Percentiles rank a stretch among this genome's conserved stretches.
Conservation (phyloP, 2,888 invertebrate genomes). For the Amiota minor region DNA sequence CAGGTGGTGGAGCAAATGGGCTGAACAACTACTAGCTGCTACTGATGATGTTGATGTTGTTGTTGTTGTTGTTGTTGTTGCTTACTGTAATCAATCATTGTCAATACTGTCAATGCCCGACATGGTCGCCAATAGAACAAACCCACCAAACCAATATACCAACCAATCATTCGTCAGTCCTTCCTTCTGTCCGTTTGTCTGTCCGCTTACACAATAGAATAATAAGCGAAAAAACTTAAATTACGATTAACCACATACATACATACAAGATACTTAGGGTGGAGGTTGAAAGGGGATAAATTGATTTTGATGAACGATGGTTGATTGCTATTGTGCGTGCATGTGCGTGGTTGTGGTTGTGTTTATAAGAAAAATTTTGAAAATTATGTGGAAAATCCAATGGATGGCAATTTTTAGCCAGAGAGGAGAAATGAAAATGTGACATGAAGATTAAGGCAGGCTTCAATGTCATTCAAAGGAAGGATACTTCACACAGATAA, state of each 20-base stretch:
- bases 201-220: conserved; percentile 1
- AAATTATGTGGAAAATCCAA: neutral
- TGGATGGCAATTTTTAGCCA: too few relatives aligned
- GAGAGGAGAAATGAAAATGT: neutral
- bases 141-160: conserved; percentile 1
- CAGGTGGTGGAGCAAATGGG: conserved; percentile 37
- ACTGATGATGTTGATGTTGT: conserved; percentile 48
- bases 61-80: too few relatives aligned
- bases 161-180: too few relatives aligned
- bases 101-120: conserved; percentile 66
- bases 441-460: too few relatives aligned
- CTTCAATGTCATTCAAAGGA: too few relatives aligned
- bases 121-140: neutral
- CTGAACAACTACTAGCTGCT: conserved; percentile 19
- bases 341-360: conserved; percentile 36
- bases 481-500: too few relatives aligned
- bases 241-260: conserved; percentile 46
- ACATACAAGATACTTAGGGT: conserved; percentile 10
- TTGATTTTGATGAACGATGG: neutral
- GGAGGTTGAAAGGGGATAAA: neutral
- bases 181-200: neutral
- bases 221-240: conserved; percentile 58
- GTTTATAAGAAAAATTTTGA: neutral
- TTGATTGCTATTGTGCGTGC: conserved; percentile 29
- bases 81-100: conserved; percentile 67